Evolutionary conservation across 2,113 vertebrate species (phyloP).

Genomic region (Meriones unguiculatus): DNA sequence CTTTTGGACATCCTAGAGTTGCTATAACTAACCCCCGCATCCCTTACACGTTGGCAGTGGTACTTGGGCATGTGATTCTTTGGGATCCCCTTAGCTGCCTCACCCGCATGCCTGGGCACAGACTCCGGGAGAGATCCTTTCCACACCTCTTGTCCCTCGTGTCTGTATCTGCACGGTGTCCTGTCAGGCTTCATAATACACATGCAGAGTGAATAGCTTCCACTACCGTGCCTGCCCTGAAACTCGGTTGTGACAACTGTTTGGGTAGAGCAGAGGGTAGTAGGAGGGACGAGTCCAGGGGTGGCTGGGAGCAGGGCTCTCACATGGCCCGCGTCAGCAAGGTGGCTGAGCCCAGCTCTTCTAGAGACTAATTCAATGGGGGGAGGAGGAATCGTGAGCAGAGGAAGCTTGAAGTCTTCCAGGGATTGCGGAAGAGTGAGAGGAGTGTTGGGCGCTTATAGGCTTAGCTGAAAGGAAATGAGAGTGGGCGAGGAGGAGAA

Average conservation of each 20-base stretch:
- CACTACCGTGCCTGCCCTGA: not conserved
- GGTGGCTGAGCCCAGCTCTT: not conserved
- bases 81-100: too few species aligned
- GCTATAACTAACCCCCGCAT: fast-evolving
- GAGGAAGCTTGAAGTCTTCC: not conserved
- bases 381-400: not conserved
- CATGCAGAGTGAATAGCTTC: not conserved
- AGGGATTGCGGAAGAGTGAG: not conserved
- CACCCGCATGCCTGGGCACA: not conserved
- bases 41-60: not conserved
- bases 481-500: not conserved
- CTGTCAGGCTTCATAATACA: not conserved
- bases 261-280: not conserved
- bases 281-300: not conserved
- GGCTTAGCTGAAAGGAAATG: not conserved
- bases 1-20: not conserved
- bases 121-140: not conserved
- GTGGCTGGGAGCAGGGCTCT: not conserved
- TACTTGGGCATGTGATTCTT: not conserved
- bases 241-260: not conserved
- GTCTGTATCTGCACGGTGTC: fast-evolving
- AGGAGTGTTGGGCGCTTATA: not conserved
- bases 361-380: not conserved
- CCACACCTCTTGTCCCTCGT: not conserved
- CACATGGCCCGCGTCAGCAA: not conserved